These are phyloP conservation scores for Gallinago media DNA, from an alignment of 2,113 vertebrate genomes.

Conservation along the genomic window DNA sequence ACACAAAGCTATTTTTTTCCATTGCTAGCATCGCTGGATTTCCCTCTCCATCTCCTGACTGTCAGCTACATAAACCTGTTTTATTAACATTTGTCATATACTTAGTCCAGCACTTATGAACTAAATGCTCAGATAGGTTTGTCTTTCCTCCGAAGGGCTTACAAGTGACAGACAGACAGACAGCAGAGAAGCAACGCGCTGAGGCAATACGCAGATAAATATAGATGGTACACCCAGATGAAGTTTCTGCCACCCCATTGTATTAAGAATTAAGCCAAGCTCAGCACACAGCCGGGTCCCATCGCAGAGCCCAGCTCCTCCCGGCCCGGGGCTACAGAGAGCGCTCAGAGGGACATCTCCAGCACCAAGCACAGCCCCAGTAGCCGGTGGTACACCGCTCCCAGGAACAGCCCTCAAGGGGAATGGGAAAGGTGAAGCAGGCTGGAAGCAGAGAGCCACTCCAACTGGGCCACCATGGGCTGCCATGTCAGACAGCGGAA, in stretches of 20 bases:
- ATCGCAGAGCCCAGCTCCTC: neutral
- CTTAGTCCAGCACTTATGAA: fast-evolving
- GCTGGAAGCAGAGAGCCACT: neutral
- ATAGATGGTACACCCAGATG: fast-evolving
- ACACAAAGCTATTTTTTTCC: neutral
- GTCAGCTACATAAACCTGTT: no score
- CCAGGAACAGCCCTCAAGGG: no score
- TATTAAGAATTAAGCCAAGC: neutral
- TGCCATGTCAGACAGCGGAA: fast-evolving
- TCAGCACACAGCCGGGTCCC: fast-evolving
- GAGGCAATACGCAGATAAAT: neutral
- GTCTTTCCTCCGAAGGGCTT: neutral
- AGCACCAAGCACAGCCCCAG: fast-evolving
- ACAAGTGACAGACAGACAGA: neutral
- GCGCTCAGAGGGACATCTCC: fast-evolving
- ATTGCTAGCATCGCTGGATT: neutral
- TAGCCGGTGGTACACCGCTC: fast-evolving
- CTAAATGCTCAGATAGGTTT: neutral
- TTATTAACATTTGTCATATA: neutral
- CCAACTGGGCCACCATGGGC: fast-evolving
- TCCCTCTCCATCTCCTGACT: neutral
- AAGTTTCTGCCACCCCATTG: neutral
- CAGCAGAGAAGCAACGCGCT: neutral
- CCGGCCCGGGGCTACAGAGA: fast-evolving
- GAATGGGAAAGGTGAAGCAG: no score